A percentile compares a stretch with the other conserved stretches of the same genome.
Evolutionary conservation across 2,797 vertebrate species (phyloP).

Genomic region (Pipistrellus pipistrellus): DNA sequence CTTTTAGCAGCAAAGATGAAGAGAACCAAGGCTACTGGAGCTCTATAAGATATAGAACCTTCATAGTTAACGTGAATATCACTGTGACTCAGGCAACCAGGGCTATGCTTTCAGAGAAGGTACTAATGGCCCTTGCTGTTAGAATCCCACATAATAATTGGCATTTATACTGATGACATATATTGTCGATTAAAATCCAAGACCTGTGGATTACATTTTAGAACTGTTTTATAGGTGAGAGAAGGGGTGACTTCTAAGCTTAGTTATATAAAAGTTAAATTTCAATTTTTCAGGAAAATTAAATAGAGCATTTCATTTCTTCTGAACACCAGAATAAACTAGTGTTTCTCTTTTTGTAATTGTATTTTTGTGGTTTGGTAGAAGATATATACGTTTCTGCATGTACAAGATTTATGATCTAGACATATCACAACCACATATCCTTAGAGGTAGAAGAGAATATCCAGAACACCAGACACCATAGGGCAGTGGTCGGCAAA

Average conservation of each 20-base stretch:
- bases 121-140: neutral
- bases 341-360: slow-evolving; percentile 17
- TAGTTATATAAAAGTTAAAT: slow-evolving; percentile 54
- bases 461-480: neutral
- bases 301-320: slow-evolving; percentile 28
- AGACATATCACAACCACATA: neutral
- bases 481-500: no score
- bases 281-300: slow-evolving; percentile 51
- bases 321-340: slow-evolving; percentile 34
- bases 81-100: neutral
- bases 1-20: slow-evolving; percentile 11
- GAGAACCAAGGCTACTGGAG: neutral
- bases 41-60: neutral
- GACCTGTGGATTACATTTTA: slow-evolving; percentile 17
- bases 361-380: slow-evolving; percentile 35
- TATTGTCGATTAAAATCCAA: slow-evolving; percentile 23
- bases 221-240: slow-evolving; percentile 38
- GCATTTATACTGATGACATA: neutral
- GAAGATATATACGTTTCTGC: neutral
- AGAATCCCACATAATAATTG: neutral
- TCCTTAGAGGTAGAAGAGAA: neutral
- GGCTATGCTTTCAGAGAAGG: neutral
- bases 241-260: slow-evolving; percentile 13
- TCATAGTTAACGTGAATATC: neutral
- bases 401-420: neutral